Evolutionary conservation across 2,888 invertebrate genomes (phyloP), one percentile per base, ranked within the genome.

Genomic region (Drosophila phalerata): DNA sequence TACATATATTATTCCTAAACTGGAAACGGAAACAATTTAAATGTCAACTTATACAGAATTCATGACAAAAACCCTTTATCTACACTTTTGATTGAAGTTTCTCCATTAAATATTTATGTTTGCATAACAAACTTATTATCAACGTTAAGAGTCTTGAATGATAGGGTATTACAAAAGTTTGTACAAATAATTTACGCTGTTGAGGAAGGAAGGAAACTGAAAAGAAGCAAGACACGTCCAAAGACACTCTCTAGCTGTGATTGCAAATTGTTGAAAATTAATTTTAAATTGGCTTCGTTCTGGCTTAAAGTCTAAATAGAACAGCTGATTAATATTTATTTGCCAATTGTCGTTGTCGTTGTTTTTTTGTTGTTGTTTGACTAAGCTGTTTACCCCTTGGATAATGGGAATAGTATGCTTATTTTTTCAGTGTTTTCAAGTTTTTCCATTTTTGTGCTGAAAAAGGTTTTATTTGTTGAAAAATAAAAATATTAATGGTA

Each of bases 261-360:
- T 75, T 75, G 70, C 65, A 74, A 75, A 66, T 60, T 73, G 63
- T 53, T 60, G 45, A 42, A 73, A 77, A 77, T 77, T 66, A 69
- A 77, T 77, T 73, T 69, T 11, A 77, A 69, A 72, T 69, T 61
- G 56, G 30, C 28, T 28, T 5, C 28, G 28, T 28, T 28, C 6
- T 28, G 28, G 25, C 52, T 64, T 42, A 15, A 57, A 52, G 38
- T 32, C 40, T 25, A 37, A 49, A 55, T 45, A 17, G 30, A 37
- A 68, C 57, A 69, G 32, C 32, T 62, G 25, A 56, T 51, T 62
- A 55, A 66, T 51, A 62, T 70, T 75, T 40, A 62, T 49, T 32
- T 37, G 9, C 11, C 45, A 30, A 10, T 22, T 10, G 15, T 45
- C 34, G 17, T 15, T 25, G 22, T 15, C 34, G 1, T 3, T 32